A percentile compares a stretch with the other conserved stretches of the same genome.
Evolutionary conservation across 2,113 vertebrate species (phyloP).

Genomic region (Hylia prasina): DNA sequence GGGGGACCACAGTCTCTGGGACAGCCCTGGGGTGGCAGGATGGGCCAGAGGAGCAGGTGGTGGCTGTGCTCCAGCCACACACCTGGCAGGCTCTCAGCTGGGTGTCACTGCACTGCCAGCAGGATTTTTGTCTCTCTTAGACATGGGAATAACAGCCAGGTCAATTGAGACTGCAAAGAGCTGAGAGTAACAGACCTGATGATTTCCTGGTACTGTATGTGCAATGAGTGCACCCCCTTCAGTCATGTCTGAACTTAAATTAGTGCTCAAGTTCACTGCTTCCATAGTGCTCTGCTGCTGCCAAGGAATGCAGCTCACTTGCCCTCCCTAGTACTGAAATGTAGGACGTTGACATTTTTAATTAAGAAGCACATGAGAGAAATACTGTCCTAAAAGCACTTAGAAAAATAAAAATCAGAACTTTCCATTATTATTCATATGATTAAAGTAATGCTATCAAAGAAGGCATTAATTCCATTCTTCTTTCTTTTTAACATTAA

Average conservation of each 20-base stretch:
- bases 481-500: not conserved
- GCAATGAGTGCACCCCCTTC: not conserved
- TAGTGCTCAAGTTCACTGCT: not conserved
- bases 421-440: not conserved
- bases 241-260: not conserved
- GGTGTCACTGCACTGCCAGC: not conserved
- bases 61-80: not conserved
- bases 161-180: not conserved
- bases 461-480: not conserved
- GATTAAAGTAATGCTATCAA: not conserved
- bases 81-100: not conserved
- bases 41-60: fast-evolving
- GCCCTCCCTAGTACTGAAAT: not conserved
- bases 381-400: not conserved
- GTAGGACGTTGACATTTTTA: not conserved
- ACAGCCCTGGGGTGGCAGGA: not conserved
- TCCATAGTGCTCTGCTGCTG: not conserved
- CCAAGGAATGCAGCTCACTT: not conserved
- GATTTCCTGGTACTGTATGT: not conserved
- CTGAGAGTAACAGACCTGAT: not conserved
- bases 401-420: not conserved
- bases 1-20: fast-evolving
- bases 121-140: not conserved
- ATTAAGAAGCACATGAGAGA: not conserved
- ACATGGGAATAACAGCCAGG: not conserved